Evolutionary conservation across 2,797 vertebrate genomes (phyloP).

Genomic region (Mormyrops attenuatus): DNA sequence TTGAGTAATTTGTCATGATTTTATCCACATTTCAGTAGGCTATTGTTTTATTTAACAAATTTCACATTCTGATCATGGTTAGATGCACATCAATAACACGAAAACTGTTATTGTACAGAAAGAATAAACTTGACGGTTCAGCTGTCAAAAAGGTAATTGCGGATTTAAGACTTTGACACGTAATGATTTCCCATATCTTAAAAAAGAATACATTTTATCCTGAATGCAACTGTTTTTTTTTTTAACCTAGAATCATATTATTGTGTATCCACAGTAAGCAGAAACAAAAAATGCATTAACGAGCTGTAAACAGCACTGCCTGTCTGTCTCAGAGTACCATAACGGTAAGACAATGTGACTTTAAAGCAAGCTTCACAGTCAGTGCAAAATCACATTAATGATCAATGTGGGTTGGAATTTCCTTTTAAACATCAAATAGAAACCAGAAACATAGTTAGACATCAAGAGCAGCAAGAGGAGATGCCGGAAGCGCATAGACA

Average conservation of each 20-base stretch:
- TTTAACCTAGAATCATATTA: not conserved
- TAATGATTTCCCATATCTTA: not conserved
- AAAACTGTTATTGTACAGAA: not conserved
- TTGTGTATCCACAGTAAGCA: not conserved
- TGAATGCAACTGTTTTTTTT: not conserved
- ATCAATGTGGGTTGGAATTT: not conserved
- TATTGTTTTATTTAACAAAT: not conserved
- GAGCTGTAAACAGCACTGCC: not conserved
- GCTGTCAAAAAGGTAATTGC: not conserved
- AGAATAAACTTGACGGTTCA: not conserved
- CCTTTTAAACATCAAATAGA: not conserved
- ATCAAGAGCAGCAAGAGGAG: not conserved
- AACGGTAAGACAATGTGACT: not conserved
- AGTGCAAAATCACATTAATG: not conserved
- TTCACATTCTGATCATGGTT: not conserved
- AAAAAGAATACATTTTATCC: not conserved
- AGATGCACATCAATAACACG: not conserved
- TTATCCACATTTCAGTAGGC: not conserved
- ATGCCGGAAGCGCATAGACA: not conserved
- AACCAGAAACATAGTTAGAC: not conserved
- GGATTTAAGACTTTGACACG: not conserved
- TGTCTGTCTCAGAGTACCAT: not conserved
- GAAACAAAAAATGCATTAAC: not conserved
- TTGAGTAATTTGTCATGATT: not conserved
- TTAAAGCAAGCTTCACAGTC: not conserved